Evolutionary conservation across 2,797 vertebrate species (phyloP).

Genomic region (Falco cherrug): DNA sequence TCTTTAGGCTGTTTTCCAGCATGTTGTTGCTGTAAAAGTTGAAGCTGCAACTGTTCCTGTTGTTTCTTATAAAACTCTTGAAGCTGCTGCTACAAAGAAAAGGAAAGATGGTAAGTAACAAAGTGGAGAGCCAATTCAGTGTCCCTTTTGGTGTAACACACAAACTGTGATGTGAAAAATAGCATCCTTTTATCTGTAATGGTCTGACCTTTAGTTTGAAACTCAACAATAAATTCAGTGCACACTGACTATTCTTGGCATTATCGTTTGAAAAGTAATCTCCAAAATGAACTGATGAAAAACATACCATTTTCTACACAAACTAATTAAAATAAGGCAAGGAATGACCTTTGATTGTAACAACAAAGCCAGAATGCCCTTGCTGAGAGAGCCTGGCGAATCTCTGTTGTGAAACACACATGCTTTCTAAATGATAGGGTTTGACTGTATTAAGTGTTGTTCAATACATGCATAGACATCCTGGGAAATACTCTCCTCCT

Average conservation of each 20-base stretch:
- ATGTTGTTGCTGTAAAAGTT: conserved; percentile 99
- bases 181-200: conserved; percentile 84
- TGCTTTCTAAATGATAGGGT: conserved; percentile 61
- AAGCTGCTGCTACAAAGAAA: conserved; percentile 95
- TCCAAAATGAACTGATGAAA: conserved; percentile 85
- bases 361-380: conserved; percentile 81
- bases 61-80: conserved; percentile 99
- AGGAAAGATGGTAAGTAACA: conserved; percentile 73
- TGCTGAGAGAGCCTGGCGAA: conserved; percentile 74
- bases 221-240: conserved; percentile 82
- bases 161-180: conserved; percentile 81
- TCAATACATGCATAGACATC: not conserved
- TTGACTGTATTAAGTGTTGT: conserved; percentile 37
- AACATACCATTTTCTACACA: conserved; percentile 85
- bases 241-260: conserved; percentile 81
- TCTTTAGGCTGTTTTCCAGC: conserved; percentile 99
- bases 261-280: conserved; percentile 85
- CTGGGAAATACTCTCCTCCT: not conserved
- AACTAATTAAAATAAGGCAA: conserved; percentile 86
- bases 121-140: conserved; percentile 61
- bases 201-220: conserved; percentile 84
- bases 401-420: conserved; percentile 62
- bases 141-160: conserved; percentile 70
- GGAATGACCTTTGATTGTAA: conserved; percentile 82
- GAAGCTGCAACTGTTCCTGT: conserved; percentile 99